Conservation (phyloP, 2,888 invertebrate genomes). For the Caenorhabditis sp. region DNA sequence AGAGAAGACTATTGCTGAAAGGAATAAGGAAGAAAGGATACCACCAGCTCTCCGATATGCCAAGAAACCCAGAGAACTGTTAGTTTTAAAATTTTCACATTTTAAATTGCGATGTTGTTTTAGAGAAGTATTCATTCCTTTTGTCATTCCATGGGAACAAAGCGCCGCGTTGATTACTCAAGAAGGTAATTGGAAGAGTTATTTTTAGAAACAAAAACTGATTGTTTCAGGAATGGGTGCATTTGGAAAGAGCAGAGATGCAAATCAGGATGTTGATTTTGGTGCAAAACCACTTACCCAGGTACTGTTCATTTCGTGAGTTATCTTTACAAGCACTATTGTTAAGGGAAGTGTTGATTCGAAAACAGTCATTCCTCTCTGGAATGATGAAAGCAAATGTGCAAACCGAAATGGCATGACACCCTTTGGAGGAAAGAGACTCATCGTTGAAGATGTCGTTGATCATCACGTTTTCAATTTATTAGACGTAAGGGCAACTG, state of each 20-base stretch:
- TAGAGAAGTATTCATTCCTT: conserved; percentile 76
- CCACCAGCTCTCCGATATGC: conserved; percentile 76
- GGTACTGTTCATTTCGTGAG: conserved; percentile 18
- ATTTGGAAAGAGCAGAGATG: conserved; percentile 73
- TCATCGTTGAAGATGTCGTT: conserved; percentile 73
- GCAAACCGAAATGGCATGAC: conserved; percentile 70
- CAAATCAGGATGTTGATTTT: conserved; percentile 67
- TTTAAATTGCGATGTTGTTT: neutral
- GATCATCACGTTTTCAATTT: conserved; percentile 77
- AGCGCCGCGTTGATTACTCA: conserved; percentile 70
- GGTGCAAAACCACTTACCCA: conserved; percentile 66
- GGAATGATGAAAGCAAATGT: conserved; percentile 70
- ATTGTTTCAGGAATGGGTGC: conserved; percentile 77
- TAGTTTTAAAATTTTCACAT: conserved; percentile 29
- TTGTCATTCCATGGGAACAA: conserved; percentile 77
- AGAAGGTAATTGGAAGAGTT: conserved; percentile 54
- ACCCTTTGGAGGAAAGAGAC: conserved; percentile 75
- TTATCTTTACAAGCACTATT: neutral
- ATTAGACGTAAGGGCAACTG: conserved; percentile 65
- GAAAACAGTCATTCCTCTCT: conserved; percentile 77
- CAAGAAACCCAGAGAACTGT: conserved; percentile 75
- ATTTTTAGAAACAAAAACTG: neutral
- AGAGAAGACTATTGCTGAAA: conserved; percentile 76
- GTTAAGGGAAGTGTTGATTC: conserved; percentile 77
- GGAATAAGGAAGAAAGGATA: conserved; percentile 74